Evolutionary conservation across 1,140 invertebrate genomes (phyloP).

Genomic region (Drosophila fuyamai): DNA sequence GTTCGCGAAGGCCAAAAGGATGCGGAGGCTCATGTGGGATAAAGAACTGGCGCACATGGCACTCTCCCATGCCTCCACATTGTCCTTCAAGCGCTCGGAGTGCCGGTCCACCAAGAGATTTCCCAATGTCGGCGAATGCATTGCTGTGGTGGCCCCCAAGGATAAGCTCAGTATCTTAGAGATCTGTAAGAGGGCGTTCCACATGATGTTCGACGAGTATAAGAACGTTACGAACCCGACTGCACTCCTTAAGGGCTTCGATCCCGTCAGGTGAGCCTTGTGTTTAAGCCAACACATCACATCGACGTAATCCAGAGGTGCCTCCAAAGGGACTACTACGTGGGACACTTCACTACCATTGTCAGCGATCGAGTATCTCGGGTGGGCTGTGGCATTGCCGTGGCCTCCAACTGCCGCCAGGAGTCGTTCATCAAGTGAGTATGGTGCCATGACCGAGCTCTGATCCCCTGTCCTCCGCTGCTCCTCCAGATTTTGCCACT

Average conservation of each 20-base stretch:
- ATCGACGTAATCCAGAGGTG: no score
- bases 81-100: constrained; percentile 39
- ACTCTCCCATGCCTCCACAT: constrained; percentile 36
- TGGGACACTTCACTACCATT: constrained; percentile 29
- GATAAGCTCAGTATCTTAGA: neutral
- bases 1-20: constrained; percentile 43
- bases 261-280: constrained; percentile 20
- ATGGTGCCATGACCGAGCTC: neutral
- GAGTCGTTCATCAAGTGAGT: neutral
- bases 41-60: constrained; percentile 57
- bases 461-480: neutral
- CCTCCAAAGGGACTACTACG: neutral
- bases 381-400: constrained; percentile 47
- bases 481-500: constrained; percentile 14
- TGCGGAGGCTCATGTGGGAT: constrained; percentile 68
- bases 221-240: constrained; percentile 11
- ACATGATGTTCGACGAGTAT: constrained; percentile 20
- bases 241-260: constrained; percentile 4
- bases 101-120: constrained; percentile 47
- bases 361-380: constrained; percentile 59
- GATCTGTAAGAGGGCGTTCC: neutral
- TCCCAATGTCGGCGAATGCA: constrained; percentile 41
- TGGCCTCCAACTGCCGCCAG: constrained; percentile 20
- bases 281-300: no score
- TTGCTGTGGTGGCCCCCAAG: neutral